These are phyloP conservation scores for Phrynosoma platyrhinos DNA, from an alignment of 2,113 vertebrate genomes.

Conservation along the genomic window DNA sequence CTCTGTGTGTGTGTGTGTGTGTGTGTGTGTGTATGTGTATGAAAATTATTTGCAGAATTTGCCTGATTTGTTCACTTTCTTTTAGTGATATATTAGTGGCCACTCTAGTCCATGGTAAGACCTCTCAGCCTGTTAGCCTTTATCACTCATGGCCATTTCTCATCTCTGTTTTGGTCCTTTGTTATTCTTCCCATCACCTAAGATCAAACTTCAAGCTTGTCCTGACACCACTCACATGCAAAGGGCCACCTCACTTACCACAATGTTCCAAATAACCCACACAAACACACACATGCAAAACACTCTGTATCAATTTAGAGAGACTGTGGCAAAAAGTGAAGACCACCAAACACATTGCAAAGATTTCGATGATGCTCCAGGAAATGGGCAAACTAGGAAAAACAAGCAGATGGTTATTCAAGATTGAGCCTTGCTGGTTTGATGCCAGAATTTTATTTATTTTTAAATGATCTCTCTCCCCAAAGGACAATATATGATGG, in stretches of 20 bases:
- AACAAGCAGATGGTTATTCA: conserved; percentile 93
- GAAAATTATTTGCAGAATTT: too few species aligned
- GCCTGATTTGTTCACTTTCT: too few species aligned
- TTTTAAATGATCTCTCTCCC: too few species aligned
- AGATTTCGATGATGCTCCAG: conserved; percentile 77
- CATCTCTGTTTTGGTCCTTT: not conserved
- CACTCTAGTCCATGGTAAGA: too few species aligned
- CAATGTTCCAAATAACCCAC: not conserved
- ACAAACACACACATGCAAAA: not conserved
- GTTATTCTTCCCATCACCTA: not conserved
- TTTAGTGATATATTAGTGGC: too few species aligned
- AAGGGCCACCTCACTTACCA: too few species aligned
- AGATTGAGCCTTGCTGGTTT: conserved; percentile 92
- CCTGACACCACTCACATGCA: not conserved
- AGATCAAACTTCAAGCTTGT: not conserved
- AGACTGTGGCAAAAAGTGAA: not conserved
- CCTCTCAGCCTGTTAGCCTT: not conserved
- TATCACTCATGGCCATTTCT: not conserved
- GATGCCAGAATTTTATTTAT: conserved; percentile 80
- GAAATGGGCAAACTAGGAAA: conserved; percentile 76
- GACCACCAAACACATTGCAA: not conserved
- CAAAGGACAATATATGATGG: conserved; percentile 84
- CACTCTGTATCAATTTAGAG: not conserved
- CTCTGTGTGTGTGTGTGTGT: too few species aligned
- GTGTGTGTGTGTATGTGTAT: too few species aligned